Evolutionary conservation across 2,113 vertebrate species (phyloP), one percentile per base, ranked within the genome.

Genomic region (Recurvirostra avosetta): DNA sequence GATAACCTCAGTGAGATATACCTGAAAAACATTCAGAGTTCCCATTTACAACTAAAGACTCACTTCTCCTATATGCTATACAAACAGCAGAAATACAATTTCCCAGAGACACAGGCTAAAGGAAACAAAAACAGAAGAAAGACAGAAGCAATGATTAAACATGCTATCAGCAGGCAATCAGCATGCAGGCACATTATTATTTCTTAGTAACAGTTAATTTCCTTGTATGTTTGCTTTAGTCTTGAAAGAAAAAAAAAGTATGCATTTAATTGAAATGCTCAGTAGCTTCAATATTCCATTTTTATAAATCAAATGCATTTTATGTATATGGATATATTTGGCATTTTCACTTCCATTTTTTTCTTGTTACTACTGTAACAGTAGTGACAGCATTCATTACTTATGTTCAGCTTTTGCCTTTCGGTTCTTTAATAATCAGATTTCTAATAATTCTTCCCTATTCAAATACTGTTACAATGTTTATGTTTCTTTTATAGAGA

Each of bases 171-270:
- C 29, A 63, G 43, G n/a, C 63, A 92, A 90, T 65, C 61, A 58
- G 43, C 74, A 88, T 72, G 61, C 47, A 75, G 63, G 41, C 49
- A 84, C 17, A 67, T 66, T 52, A 80, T 73, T 83, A 86, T 86
- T 77, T 92, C 41, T 83, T 26, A 67, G 14, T 47, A 94, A 70
- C 47, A 93, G 59, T 82, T 91, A 79, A 81, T 86, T 95, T 93
- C 56, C 43, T 80, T 84, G 56, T 8, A 86, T 50, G 19, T 66
- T 86, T 88, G 72, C 34, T 92, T 90, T 61, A 78, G 36, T 29
- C 27, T 67, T 86, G 50, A 95, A 91, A 92, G 65, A 67, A 52
- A 94, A 82, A 78, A 73, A 34, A 83, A 7, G 14, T 18, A 92
- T 34, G 27, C 6, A 86, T 65, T 90, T 90, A 92, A 90, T 6